Base-by-base conservation (phyloP, 2,797 vertebrate genomes). In the Centropyge bicolor region DNA sequence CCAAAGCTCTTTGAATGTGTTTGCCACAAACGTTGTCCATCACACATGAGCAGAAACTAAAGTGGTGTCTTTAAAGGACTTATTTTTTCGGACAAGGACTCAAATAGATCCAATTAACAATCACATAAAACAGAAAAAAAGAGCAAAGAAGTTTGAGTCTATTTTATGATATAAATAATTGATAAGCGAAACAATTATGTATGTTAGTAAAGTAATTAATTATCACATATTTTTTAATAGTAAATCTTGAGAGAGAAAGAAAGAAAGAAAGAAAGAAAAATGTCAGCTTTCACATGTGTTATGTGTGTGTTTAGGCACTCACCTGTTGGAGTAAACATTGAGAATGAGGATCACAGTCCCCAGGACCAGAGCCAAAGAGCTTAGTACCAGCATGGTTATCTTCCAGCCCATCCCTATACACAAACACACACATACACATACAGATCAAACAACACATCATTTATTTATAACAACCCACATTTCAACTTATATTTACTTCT, bases 361-460 rank as follows among this genome's bases (percentile, higher is more conserved):
- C 76, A 97, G 88, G 48, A 97, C 85, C 74, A 97, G 94, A 61
- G 96, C 96, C 90, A 97, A 65, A 19, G 95, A 96, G 54, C 96
- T 97, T 40, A 97, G 91, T n/a, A 96, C 92, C 87, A 97, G 81
- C 96, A 97, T 97, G 64, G 95, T 95, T 0, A 96, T 95, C 89
- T 96, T 97, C 97, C 97, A 97, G 82, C 92, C 94, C 51, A 94
- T 94, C n/a, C 96, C 97, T 97, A 57, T 48, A 85, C 63, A 83
- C 69, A 82, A 31, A 0, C 8, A 57, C n/a, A 57, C n/a, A 84
- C 36, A 79, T 38, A 35, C 31, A 70, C 17, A 59, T 11, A 70
- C 11, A 61, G 20, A 75, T 27, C 48, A 68, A 73, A 13, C 10
- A 70, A 9, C 6, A 27, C 2, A 45, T 61, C 0, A 56, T 43